Base-by-base conservation (phyloP, 2,888 invertebrate species). In the Dicyrtoma fusca region DNA sequence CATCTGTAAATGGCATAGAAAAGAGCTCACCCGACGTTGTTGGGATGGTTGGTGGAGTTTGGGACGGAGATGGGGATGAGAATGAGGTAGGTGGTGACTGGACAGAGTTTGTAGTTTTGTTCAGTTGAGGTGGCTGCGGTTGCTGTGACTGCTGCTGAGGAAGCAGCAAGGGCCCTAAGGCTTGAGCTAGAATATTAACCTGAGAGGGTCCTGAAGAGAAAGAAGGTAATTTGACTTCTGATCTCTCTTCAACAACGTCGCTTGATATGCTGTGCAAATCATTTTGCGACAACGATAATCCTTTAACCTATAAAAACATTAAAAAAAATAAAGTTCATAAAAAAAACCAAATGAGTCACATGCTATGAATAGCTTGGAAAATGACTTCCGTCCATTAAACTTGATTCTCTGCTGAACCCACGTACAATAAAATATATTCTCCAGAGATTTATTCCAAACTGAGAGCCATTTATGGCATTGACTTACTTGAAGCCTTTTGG, bases 291-390 rank as follows among this genome's bases (percentile, higher is more conserved):
- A 80, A 74, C 69, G 91, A 91, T 82, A 91, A 84, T 77, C 91
- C 91, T 84, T 91, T 91, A 62, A 91, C 90, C 90, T 90, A 81
- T 34, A 57, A 44, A 42, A 11, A 53, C 21, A 14, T 10, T n/a
- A 2, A 63, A 19, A 44, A 14, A 13, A 19, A 63, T n/a, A 44
- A 19, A n/a, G 3, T 53, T n/a, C 19, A 63, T 44, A 44, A 14
- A 13, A 19, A 63, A 42, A 44, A 19, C 26, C 14, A 19, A 13
- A 25, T 49, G n/a, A 49, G 8, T 49, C 49, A 17, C 5, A 49
- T 6, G 11, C 4, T 49, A 49, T 49, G 11, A 49, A 49, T 17
- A 49, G n/a, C n/a, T n/a, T n/a, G n/a, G 11, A 49, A 34, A 34
- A 34, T 34, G 34, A 34, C 34, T 34, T 34, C 34, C 34, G 34